Percentiles rank a stretch among this genome's conserved stretches.
phyloP scores from a whole-genome alignment of 2,888 invertebrate species.

The Mythimna loreyi region DNA sequence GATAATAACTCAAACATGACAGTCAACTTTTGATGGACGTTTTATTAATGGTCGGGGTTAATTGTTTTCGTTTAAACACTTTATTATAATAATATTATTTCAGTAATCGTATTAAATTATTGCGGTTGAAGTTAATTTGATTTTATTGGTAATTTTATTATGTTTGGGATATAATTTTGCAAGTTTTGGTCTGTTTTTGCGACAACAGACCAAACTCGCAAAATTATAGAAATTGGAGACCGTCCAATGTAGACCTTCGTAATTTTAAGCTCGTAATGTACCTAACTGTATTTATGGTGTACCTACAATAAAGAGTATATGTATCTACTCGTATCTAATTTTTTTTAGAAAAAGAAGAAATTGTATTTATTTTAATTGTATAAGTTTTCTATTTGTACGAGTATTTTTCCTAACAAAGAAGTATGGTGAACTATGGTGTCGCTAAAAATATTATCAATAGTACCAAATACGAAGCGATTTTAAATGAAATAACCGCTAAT shows the following conservation, averaged over 20 bases:
- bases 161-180: conserved; percentile 8
- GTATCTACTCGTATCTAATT: no score
- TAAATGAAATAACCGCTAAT: neutral
- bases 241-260: no score
- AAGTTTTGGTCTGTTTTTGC: neutral
- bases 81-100: conserved; percentile 17
- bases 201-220: no score
- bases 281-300: no score
- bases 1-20: conserved; percentile 46
- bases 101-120: conserved; percentile 11
- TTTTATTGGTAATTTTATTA: conserved; percentile 6
- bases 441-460: neutral
- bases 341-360: no score
- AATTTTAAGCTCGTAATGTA: no score
- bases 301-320: no score
- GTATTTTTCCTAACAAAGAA: no score
- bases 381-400: no score
- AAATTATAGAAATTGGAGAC: no score
- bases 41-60: conserved; percentile 41
- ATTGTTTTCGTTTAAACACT: conserved; percentile 37
- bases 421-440: no score
- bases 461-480: neutral
- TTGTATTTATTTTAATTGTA: no score
- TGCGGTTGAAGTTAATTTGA: conserved; percentile 22
- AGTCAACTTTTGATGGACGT: conserved; percentile 28